Conservation (phyloP, 2,797 vertebrate genomes). For the Lepilemur ruficaudatus region DNA sequence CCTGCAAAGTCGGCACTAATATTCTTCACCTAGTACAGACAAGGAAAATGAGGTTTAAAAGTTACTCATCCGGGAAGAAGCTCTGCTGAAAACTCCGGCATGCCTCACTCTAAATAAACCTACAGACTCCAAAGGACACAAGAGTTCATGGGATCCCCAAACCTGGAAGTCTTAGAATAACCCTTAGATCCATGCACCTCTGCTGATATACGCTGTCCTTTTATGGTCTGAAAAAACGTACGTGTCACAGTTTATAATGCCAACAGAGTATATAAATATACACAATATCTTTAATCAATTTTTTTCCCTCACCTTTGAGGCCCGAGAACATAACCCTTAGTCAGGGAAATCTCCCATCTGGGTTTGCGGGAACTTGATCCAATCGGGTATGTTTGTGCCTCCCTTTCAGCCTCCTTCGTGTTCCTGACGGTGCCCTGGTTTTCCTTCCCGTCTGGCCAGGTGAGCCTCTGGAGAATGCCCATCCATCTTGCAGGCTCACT, state of each 20-base stretch:
- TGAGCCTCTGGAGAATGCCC: constrained; percentile 48
- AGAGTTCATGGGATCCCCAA: too few relatives aligned
- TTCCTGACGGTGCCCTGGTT: not conserved
- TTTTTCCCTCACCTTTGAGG: constrained; percentile 38
- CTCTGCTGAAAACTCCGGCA: not conserved
- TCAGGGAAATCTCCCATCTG: not conserved
- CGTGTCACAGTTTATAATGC: not conserved
- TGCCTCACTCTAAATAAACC: not conserved
- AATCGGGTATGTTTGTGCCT: not conserved
- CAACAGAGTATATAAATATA: constrained; percentile 41
- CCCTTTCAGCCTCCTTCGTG: not conserved
- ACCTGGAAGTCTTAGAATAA: not conserved
- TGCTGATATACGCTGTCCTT: not conserved
- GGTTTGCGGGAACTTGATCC: not conserved
- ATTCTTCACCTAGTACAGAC: not conserved
- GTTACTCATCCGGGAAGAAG: not conserved
- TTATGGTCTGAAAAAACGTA: not conserved
- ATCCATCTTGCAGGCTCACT: constrained; percentile 34
- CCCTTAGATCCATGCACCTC: rapidly evolving
- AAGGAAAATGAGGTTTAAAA: not conserved
- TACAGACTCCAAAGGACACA: not conserved
- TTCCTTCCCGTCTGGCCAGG: not conserved
- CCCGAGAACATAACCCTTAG: not conserved
- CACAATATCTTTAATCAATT: not conserved
- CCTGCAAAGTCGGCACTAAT: not conserved